A percentile compares a stretch with the other conserved stretches of the same genome.
These are phyloP conservation scores for Enteromius argenteus DNA, from an alignment of 2,797 vertebrate genomes.

Conservation along the genomic window DNA sequence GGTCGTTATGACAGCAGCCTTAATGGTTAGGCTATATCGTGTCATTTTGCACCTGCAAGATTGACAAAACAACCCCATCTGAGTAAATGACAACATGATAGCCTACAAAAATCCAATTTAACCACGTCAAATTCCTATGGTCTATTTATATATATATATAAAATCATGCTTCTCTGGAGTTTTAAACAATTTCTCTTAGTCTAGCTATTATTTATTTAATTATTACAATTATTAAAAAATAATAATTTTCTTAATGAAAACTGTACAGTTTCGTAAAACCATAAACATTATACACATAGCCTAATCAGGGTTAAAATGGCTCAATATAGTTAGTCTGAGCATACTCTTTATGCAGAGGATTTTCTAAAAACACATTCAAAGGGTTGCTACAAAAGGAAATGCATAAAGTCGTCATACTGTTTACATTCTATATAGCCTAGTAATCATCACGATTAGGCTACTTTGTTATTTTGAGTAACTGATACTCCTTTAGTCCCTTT, in stretches of 20 bases:
- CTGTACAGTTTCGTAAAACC: background rate
- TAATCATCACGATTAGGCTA: background rate
- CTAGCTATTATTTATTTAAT: background rate
- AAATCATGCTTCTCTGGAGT: background rate
- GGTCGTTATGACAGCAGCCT: constrained; percentile 53
- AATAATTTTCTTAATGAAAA: background rate
- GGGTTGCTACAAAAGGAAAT: background rate
- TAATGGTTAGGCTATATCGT: constrained; percentile 29
- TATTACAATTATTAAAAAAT: background rate
- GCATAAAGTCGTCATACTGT: background rate
- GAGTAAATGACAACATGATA: background rate
- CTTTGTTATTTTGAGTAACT: background rate
- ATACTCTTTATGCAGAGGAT: background rate
- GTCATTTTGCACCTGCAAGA: constrained; percentile 37
- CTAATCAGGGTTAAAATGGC: background rate
- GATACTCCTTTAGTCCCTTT: background rate
- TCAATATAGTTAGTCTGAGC: background rate
- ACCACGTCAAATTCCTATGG: background rate
- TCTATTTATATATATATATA: too few relatives aligned
- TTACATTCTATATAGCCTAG: background rate
- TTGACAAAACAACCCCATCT: constrained; percentile 33
- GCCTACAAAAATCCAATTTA: background rate
- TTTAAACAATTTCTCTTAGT: background rate
- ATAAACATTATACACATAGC: background rate
- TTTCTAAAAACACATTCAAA: constrained; percentile 6